These are phyloP conservation scores for Acanthurus tractus DNA, from an alignment of 2,797 vertebrate species.

Conservation along the genomic window DNA sequence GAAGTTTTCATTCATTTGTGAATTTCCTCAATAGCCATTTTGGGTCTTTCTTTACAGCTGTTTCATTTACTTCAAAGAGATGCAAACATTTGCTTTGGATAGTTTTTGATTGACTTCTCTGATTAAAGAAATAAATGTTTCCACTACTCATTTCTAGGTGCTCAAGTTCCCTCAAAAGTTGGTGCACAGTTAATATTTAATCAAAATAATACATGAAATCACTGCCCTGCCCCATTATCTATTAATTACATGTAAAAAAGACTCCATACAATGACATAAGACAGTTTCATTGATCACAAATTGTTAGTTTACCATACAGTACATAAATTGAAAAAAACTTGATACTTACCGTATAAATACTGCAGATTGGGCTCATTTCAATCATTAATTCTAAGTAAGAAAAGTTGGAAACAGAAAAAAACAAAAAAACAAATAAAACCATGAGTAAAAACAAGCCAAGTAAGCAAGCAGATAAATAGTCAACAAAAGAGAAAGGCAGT, in stretches of 20 bases:
- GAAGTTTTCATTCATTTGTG: conserved; percentile 18
- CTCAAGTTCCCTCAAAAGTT: neutral
- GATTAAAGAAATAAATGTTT: neutral
- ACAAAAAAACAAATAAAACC: neutral
- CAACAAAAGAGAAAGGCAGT: neutral
- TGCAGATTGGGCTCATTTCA: conserved; percentile 5
- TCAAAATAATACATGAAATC: conserved; percentile 16
- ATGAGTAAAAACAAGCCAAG: neutral
- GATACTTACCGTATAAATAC: conserved; percentile 70
- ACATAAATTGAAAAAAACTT: conserved; percentile 16
- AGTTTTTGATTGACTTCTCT: neutral
- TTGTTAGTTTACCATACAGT: neutral
- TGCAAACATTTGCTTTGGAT: neutral
- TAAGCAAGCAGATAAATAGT: neutral
- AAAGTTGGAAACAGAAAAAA: conserved; percentile 6
- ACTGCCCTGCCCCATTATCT: neutral
- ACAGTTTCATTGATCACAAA: neutral
- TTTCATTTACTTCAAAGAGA: neutral
- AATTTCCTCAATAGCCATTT: conserved; percentile 10
- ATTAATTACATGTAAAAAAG: neutral
- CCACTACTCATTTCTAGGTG: neutral
- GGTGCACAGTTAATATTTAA: conserved; percentile 28
- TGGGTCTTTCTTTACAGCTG: neutral
- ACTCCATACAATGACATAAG: neutral
- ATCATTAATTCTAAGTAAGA: neutral